Evolutionary conservation across 2,888 invertebrate genomes (phyloP).

Genomic region (Ferrisia virgata): DNA sequence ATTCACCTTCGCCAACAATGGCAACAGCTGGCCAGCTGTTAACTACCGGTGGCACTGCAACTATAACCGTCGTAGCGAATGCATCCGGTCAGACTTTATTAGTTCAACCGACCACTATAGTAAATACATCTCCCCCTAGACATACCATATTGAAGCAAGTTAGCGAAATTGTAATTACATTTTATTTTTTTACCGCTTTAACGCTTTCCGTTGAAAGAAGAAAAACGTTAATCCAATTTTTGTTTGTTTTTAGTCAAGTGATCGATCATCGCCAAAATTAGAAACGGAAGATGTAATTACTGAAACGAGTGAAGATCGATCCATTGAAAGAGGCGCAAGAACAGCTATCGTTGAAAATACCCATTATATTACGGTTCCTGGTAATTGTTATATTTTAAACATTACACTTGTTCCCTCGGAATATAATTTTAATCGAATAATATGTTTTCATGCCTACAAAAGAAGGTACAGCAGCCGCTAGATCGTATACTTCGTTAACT

Average conservation of each 20-base stretch:
- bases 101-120: slow-evolving; percentile 47
- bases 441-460: slow-evolving; percentile 47
- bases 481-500: slow-evolving; percentile 60
- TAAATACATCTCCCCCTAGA: slow-evolving; percentile 41
- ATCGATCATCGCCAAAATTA: slow-evolving; percentile 35
- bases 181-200: not conserved
- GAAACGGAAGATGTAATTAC: slow-evolving; percentile 46
- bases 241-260: not conserved
- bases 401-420: too few species aligned
- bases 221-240: not conserved
- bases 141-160: slow-evolving; percentile 40
- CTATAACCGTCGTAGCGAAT: slow-evolving; percentile 48
- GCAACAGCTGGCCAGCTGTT: slow-evolving; percentile 44
- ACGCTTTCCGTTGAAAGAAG: not conserved
- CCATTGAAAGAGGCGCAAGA: slow-evolving; percentile 46
- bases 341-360: slow-evolving; percentile 47
- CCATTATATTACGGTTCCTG: slow-evolving; percentile 47
- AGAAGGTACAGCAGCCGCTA: slow-evolving; percentile 53
- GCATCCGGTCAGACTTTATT: slow-evolving; percentile 47
- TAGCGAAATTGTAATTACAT: not conserved
- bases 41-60: slow-evolving; percentile 44
- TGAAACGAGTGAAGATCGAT: slow-evolving; percentile 45
- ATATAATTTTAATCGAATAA: not conserved
- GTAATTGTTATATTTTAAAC: not conserved
- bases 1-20: slow-evolving; percentile 40